Base-by-base conservation (phyloP, 2,113 vertebrate species). In the Mastomys natalensis region DNA sequence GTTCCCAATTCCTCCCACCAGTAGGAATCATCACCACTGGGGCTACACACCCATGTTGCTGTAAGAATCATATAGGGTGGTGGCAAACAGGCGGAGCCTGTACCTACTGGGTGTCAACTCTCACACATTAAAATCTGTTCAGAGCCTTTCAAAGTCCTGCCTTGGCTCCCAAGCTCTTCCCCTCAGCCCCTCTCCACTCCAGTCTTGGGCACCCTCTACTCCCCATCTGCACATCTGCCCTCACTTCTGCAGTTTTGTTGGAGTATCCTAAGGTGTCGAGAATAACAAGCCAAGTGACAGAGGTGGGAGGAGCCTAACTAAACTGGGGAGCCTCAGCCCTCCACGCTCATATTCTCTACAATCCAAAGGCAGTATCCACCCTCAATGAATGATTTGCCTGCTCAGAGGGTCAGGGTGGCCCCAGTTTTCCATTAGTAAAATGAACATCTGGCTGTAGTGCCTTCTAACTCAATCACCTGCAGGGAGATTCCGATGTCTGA, bases 361-460 rank as follows among this genome's bases (percentile, higher is more conserved):
- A 74, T 86, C 93, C 97, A 93, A 53, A 92, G 76, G 19, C 86
- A 95, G 77, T 62, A 72, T 53, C 76, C 85, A 62, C 62, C 76
- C 34, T 94, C 76, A 7, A 3, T 26, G 68, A 73, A 94, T 97
- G 7, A 97, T 98, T 95, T 96, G 96, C 96, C 96, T 97, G 88
- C 85, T 31, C 53, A 26, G 37, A 92, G 85, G 92, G 40, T 88
- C 90, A 85, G 89, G 45, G 19, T 66, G 78, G 88, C 66, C 82
- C 53, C 29, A 29, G 37, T 93, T 86, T 97, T 98, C 97, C 97
- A 96, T 95, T 97, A 97, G 95, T 97, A 97, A 97, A 98, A 97
- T 97, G 96, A 96, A 96, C 97, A 97, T 95, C 96, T 97, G 97
- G 96, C 66, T 45, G 84, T 55, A 48, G 12, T 7, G 45, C 43